These are phyloP conservation scores for Hemibagrus guttatus DNA, from an alignment of 2,797 vertebrate genomes.

Conservation along the genomic window DNA sequence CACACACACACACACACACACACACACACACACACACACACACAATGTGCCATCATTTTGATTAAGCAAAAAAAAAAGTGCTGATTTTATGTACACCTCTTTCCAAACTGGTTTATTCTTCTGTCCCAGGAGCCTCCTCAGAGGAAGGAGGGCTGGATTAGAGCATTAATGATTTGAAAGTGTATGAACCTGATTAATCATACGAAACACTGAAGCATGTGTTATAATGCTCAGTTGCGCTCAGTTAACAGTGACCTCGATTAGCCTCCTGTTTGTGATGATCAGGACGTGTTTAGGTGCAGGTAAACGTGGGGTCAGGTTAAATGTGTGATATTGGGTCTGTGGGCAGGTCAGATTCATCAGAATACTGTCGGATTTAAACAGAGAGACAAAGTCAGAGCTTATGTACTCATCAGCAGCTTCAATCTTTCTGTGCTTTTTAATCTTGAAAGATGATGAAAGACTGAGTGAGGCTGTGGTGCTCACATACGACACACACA, in stretches of 20 bases:
- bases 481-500: not conserved
- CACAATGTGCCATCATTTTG: not conserved
- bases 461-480: no score
- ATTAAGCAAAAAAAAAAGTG: constrained; percentile 25
- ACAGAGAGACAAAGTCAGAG: not conserved
- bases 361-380: not conserved
- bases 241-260: constrained; percentile 63
- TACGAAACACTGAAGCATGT: constrained; percentile 60
- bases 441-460: not conserved
- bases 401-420: not conserved
- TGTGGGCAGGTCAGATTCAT: constrained; percentile 1
- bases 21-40: not conserved
- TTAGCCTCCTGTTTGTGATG: constrained; percentile 52
- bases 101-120: constrained; percentile 61
- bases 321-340: constrained; percentile 29
- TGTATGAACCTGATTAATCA: constrained; percentile 70
- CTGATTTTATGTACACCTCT: constrained; percentile 43
- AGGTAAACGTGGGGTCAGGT: constrained; percentile 61
- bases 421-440: not conserved
- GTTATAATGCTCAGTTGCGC: constrained; percentile 61
- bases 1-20: not conserved
- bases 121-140: constrained; percentile 60
- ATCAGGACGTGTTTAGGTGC: constrained; percentile 43
- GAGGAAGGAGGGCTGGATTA: constrained; percentile 65
- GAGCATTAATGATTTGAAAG: constrained; percentile 66